Base-by-base conservation (phyloP, 2,888 invertebrate species). In the Bellardia bayeri region DNA sequence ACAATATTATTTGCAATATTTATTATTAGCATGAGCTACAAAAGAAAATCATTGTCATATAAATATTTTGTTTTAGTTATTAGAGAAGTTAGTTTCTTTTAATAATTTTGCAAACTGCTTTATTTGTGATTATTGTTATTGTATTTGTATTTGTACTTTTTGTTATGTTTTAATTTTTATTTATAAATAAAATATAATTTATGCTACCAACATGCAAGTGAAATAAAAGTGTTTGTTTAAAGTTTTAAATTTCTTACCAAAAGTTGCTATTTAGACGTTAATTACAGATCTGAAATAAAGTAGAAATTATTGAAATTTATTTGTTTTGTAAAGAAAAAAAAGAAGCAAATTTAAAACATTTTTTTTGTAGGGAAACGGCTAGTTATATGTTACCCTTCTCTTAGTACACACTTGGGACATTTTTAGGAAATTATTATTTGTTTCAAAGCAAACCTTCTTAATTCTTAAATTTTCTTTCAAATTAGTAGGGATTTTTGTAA, bases 141-240 rank as follows among this genome's bases (percentile, higher is more conserved):
- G 14, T 54, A n/a, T n/a, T 23, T 42, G 0, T 33, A 33, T 11
- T 68, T 68, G 7, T 79, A 23, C 23, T 23, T 1, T 23, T 1
- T 23, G 23, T 23, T 23, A 1, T 49, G 7, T 30, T 78, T n/a
- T 40, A 58, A 9, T 69, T 58, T 40, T 23, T 42, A 30, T 63
- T 56, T 74, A 58, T 66, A 64, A 64, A 80, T 54, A 40, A 72
- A 30, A 64, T 33, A 33, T 54, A 13, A 66, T 66, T 49, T 56
- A 66, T 66, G 54, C 83, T 69, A 76, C 71, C 42, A 37, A 54
- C 83, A 83, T 83, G 83, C 83, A 83, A 71, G 76, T 83, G 76
- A 83, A 64, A 63, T 74, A 30, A n/a, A 30, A 30, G 56, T 6
- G 16, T 56, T 16, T 40, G 1, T 56, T 56, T 72, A 3, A 33